phyloP scores from a whole-genome alignment of 2,797 vertebrate species.

The Clarias pachynema region DNA sequence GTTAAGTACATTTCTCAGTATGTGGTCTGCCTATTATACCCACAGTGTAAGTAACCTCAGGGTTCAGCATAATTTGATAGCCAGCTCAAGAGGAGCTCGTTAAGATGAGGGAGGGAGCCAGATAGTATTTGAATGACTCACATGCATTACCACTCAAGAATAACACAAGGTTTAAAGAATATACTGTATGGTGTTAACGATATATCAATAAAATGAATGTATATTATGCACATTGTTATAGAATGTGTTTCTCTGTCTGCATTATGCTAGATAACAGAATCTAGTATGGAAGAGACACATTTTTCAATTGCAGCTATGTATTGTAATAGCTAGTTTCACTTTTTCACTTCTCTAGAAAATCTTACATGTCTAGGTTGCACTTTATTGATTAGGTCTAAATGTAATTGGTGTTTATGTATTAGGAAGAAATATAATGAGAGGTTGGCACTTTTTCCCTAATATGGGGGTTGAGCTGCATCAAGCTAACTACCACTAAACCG shows the following conservation, averaged over 20 bases:
- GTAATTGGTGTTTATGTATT: not conserved
- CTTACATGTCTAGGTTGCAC: not conserved
- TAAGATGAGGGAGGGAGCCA: not conserved
- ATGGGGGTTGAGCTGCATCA: not conserved
- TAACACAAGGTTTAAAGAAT: not conserved
- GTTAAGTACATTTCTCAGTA: constrained; percentile 2
- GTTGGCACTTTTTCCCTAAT: not conserved
- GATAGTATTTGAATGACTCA: constrained; percentile 18
- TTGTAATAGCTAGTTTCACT: constrained; percentile 35
- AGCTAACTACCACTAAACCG: not conserved
- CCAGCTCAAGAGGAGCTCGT: not conserved
- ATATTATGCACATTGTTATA: not conserved
- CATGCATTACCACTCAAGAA: not conserved
- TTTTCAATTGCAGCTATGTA: constrained; percentile 34
- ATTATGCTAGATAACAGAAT: constrained; percentile 25
- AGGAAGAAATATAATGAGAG: not conserved
- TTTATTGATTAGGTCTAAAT: constrained; percentile 25
- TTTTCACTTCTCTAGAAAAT: constrained; percentile 29
- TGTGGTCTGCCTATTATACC: constrained; percentile 18
- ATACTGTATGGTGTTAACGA: not conserved
- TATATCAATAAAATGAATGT: not conserved
- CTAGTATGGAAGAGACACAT: constrained; percentile 37
- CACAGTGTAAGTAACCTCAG: constrained; percentile 26
- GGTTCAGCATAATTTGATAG: constrained; percentile 25
- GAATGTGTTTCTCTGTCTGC: constrained; percentile 26